Evolutionary conservation across 2,113 vertebrate species (phyloP), one percentile per base, ranked within the genome.

Genomic region (Hippocampus guttulatus): DNA sequence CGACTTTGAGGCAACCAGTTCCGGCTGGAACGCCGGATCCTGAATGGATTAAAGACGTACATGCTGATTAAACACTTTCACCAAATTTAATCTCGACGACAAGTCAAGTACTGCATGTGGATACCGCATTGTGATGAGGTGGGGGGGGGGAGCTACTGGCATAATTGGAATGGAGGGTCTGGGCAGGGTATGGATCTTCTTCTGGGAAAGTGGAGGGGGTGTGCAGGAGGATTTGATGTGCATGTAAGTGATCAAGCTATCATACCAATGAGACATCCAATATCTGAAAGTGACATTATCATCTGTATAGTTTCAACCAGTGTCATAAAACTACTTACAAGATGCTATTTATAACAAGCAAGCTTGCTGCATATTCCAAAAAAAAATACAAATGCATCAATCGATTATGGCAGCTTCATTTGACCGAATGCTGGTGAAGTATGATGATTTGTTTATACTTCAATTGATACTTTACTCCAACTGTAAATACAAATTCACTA

Each of bases 1-100:
- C 0, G 96, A 98, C 87, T 98, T 99, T 52, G 94, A 92, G 5
- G 94, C 89, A 77, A 99, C 92, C 0, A 96, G 89, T 2, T 98
- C 95, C 0, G 95, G 96, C 33, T 92, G 91, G 85, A 99, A 99
- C 27, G 94, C 88, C 0, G 93, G 92, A 81, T 99, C 95, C 68
- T 95, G 88, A 8, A 96, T 71, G 4, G 45, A 9, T 74, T 23
- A 10, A 54, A 61, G 9, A 55, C 45, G 33, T 7, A 15, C 45
- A 33, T 45, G 40, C 38, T 20, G 33, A 67, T 58, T 14, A 51
- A 58, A 73, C 20, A 14, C 21, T 2, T 30, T 18, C 1, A 30
- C 3, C 16, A 33, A 21, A 9, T 30, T n/a, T 1, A 21, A 43
- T 43, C 40, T n/a, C 23, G 1, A 43, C 2, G 20, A 23, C 18